A percentile compares a stretch with the other conserved stretches of the same genome.
Conservation (phyloP, 2,888 invertebrate species). For the Nemotelus pantherinus region DNA sequence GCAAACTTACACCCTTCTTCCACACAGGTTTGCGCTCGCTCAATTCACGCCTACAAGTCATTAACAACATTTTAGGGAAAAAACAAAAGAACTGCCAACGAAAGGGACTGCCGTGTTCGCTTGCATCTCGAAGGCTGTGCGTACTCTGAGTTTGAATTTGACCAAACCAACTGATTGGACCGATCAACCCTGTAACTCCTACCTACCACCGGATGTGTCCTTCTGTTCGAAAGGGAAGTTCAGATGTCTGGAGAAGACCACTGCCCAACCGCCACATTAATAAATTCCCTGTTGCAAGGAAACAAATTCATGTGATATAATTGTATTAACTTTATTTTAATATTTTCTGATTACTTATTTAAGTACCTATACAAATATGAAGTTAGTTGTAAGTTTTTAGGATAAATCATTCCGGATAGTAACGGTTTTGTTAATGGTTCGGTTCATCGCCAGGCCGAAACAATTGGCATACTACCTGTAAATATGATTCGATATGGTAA, state of each 20-base stretch:
- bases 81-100: constrained; percentile 14
- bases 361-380: constrained; percentile 2
- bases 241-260: not conserved
- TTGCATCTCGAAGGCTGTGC: not conserved
- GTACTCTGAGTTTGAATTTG: not conserved
- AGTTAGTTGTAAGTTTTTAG: too few relatives aligned
- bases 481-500: constrained; percentile 14
- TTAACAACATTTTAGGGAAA: constrained; percentile 20
- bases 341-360: constrained; percentile 34
- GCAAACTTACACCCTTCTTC: not conserved
- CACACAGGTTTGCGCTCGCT: not conserved
- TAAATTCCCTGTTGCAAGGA: constrained; percentile 34
- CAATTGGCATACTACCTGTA: not conserved
- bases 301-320: constrained; percentile 48
- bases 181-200: not conserved
- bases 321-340: constrained; percentile 45
- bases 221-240: too few relatives aligned
- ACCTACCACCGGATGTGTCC: too few relatives aligned
- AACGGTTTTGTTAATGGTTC: too few relatives aligned
- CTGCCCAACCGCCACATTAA: constrained; percentile 15
- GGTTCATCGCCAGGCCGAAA: too few relatives aligned
- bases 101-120: not conserved
- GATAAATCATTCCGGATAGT: too few relatives aligned
- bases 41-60: constrained; percentile 19
- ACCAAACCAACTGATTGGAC: constrained; percentile 10